Conservation (phyloP, 2,113 vertebrate species). For the Puntigrus tetrazona region DNA sequence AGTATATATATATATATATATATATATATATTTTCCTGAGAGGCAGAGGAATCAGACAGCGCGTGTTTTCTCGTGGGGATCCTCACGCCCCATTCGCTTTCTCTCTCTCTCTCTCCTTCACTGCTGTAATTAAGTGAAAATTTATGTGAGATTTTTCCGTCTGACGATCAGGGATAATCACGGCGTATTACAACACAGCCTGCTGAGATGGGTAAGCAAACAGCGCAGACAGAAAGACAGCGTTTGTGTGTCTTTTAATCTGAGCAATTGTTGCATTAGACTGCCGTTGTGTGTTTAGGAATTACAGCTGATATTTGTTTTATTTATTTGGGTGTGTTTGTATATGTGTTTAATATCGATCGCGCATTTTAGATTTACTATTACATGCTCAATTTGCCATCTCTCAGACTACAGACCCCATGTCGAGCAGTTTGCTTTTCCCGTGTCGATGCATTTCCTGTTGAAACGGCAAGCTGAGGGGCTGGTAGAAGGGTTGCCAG, state of each 20-base stretch:
- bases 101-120: slow-evolving; percentile 18
- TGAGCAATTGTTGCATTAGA: slow-evolving; percentile 30
- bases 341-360: neutral
- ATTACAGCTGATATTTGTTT: slow-evolving; percentile 3
- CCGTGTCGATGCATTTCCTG: neutral
- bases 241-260: slow-evolving; percentile 22
- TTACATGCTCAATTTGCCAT: neutral
- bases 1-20: too few relatives aligned
- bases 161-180: slow-evolving; percentile 56
- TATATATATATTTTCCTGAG: slow-evolving; percentile 16
- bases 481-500: neutral
- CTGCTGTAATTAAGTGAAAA: slow-evolving; percentile 50
- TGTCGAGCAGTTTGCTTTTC: neutral
- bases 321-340: neutral
- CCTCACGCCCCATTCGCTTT: slow-evolving; percentile 34
- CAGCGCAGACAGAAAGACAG: slow-evolving; percentile 33
- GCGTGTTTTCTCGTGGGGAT: slow-evolving; percentile 22
- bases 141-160: slow-evolving; percentile 50
- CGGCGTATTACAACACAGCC: slow-evolving; percentile 44
- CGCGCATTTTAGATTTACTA: neutral
- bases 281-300: slow-evolving; percentile 7
- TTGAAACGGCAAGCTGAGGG: neutral
- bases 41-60: slow-evolving; percentile 32
- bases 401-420: neutral
- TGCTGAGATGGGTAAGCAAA: slow-evolving; percentile 59